Evolutionary conservation across 2,113 vertebrate genomes (phyloP), one percentile per base, ranked within the genome.

Genomic region (Cnemophilus loriae): DNA sequence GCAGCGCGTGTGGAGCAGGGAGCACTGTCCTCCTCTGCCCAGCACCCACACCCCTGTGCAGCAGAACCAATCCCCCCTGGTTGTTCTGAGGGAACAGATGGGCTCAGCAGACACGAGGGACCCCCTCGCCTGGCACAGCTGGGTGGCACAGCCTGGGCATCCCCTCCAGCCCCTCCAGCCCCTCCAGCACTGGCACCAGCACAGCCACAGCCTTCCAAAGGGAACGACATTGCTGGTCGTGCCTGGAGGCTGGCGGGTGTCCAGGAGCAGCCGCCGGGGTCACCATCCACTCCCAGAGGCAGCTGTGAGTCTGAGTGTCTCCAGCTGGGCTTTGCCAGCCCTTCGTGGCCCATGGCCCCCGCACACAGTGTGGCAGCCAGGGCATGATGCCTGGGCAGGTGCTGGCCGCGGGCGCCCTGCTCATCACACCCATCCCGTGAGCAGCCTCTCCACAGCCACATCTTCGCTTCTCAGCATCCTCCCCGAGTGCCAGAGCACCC

Each of bases 1-100:
- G 41, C 47, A 10, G 74, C 10, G 1, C 3, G 5, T 11, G 28
- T 7, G 17, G 28, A 33, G 35, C 50, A 23, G 9, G 3, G 4
- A 53, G n/a, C 13, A 1, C 44, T 2, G 1, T 13, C 11, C 42
- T 33, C 17, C 11, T 22, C 55, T 19, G 16, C 37, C 33, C 70
- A 61, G 47, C 5, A 0, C 35, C 21, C 59, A 6, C 15, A 35
- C 1, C 47, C 52, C 3, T 2, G 0, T 0, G 18, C 14, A 17
- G 27, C n/a, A 5, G 30, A 46, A 10, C 18, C 64, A 13, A 6
- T 2, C 4, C 11, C 17, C 8, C 3, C 10, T 1, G 14, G 41
- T 1, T 23, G n/a, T 1, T 37, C 16, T 0, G 16, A 41, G 52
- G 0, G 0, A 64, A 5, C 17, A 14, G 41, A 13, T 7, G 0